Percentiles rank a stretch among this genome's conserved stretches.
Evolutionary conservation across 53 echinoderm and acorn worm genomes (phyloP).

Genomic region (Patiria pectinifera): DNA sequence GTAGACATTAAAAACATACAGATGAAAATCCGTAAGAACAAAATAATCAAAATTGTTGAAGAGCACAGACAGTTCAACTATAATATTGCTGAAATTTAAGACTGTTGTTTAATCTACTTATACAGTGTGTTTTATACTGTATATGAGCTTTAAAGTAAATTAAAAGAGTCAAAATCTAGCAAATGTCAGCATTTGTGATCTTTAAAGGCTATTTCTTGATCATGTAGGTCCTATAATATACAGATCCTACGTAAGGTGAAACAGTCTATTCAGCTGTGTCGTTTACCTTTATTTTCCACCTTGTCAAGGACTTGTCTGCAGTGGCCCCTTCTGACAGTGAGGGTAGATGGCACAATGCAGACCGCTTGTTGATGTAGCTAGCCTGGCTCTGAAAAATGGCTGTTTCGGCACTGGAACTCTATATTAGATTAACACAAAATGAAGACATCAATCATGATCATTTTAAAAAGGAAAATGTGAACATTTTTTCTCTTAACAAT

Average conservation of each 20-base stretch:
- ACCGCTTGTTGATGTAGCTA: conserved; percentile 73
- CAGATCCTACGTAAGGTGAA: not conserved
- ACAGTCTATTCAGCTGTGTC: not conserved
- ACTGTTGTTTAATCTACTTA: no score
- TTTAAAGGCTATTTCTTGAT: not conserved
- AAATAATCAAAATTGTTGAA: no score
- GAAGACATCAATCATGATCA: not conserved
- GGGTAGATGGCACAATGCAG: conserved; percentile 77
- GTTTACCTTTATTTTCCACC: conserved; percentile 84
- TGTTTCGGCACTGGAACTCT: conserved; percentile 13
- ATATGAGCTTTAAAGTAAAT: not conserved
- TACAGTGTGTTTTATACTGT: no score
- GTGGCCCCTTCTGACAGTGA: conserved; percentile 29
- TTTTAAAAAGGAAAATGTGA: not conserved
- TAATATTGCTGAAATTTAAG: no score
- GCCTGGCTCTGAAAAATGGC: conserved; percentile 61
- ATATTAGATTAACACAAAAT: conserved; percentile 11
- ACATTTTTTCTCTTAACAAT: no score
- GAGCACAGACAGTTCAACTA: no score
- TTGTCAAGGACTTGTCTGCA: conserved; percentile 50
- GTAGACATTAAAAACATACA: no score
- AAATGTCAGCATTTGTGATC: not conserved
- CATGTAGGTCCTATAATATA: no score
- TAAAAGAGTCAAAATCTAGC: not conserved
- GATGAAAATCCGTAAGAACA: no score